Base-by-base conservation (phyloP, 2,888 invertebrate genomes). In the Serripes groenlandicus region DNA sequence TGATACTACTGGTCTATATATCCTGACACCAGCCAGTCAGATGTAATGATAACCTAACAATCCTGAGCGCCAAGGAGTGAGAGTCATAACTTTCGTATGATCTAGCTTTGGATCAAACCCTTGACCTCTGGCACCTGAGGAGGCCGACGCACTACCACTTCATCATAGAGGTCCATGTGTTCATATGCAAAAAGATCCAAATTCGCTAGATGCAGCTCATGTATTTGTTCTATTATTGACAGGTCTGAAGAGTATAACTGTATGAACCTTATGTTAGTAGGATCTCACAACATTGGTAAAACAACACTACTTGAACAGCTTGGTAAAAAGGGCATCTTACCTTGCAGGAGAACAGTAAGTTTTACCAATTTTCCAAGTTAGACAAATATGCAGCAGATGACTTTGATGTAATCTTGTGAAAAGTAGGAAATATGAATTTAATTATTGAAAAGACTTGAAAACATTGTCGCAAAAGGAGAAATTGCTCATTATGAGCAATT, bases 211-310 rank as follows among this genome's bases (percentile, higher is more conserved):
- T n/a, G n/a, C n/a, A n/a, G n/a, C n/a, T n/a, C n/a, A n/a, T n/a
- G n/a, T n/a, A n/a, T n/a, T n/a, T n/a, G n/a, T 18, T 42, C 11
- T 30, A 21, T n/a, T 70, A 2, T 26, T 68, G 35, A 7, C n/a
- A 95, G 95, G 95, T 99, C 99, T 0, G 97, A 97, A 90, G 97
- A 98, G 0, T 99, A 99, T 94, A 97, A 98, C 0, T 96, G 98
- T 75, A 97, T 99, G 97, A 99, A 99, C 94, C 95, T 99, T 26
- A 95, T 95, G 95, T 97, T 99, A 69, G 99, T 99, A 0, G 99
- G 99, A 0, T 96, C 97, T 1, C 98, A 98, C 95, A 95, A 95
- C 32, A 96, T 96, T 78, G 97, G 97, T 0, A 99, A 99, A 95
- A 99, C 99, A 0, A 98, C 98, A 71, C 95, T 99, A 3, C 95